A percentile compares a stretch with the other conserved stretches of the same genome.
phyloP scores from a whole-genome alignment of 1,140 invertebrate genomes.

The Zaprionus africanus region DNA sequence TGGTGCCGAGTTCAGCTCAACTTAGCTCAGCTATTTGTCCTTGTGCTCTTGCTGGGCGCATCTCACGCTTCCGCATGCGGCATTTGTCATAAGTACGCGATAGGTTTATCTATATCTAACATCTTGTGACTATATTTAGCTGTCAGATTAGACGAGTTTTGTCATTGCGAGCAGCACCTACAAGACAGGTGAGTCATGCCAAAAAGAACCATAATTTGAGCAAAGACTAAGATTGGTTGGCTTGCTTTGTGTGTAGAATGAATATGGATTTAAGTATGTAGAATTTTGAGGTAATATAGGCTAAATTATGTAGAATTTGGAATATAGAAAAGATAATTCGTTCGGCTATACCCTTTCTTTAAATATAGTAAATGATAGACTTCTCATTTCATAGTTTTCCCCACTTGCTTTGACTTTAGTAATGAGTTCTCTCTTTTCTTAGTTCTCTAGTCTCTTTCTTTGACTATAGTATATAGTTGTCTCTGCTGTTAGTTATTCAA shows the following conservation, averaged over 20 bases:
- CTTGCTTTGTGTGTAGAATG: neutral
- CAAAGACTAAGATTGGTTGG: neutral
- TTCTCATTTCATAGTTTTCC: too few species aligned
- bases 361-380: neutral
- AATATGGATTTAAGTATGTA: neutral
- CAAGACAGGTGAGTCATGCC: slow-evolving; percentile 56
- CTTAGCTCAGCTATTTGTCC: slow-evolving; percentile 58
- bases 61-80: slow-evolving; percentile 64
- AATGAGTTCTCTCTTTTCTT: too few species aligned
- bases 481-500: too few species aligned
- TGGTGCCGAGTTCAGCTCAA: slow-evolving; percentile 41
- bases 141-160: slow-evolving; percentile 57
- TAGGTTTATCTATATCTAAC: slow-evolving; percentile 30
- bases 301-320: neutral
- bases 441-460: neutral
- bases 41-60: slow-evolving; percentile 65
- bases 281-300: neutral
- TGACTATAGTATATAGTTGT: neutral
- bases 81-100: slow-evolving; percentile 25
- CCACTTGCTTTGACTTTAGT: neutral
- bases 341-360: neutral
- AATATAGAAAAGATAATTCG: neutral
- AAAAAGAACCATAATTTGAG: neutral
- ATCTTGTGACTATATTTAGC: slow-evolving; percentile 72
- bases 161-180: slow-evolving; percentile 54